A percentile compares a stretch with the other conserved stretches of the same genome.
phyloP scores from a whole-genome alignment of 2,797 vertebrate species.

The Acridotheres tristis region DNA sequence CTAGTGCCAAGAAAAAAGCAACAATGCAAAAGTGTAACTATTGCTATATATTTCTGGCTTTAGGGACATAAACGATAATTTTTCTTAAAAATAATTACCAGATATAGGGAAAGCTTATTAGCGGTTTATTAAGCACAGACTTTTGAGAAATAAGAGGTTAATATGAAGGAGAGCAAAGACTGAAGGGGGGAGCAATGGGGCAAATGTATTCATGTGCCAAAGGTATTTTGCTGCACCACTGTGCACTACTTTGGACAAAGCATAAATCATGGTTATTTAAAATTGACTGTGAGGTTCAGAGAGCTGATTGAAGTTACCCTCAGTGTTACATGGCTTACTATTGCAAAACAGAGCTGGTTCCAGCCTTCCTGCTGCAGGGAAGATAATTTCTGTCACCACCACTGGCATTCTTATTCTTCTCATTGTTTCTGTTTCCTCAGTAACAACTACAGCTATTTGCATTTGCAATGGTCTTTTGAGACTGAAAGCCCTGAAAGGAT shows the following conservation, averaged over 20 bases:
- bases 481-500: not conserved
- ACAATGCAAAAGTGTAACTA: not conserved
- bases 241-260: not conserved
- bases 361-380: not conserved
- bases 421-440: constrained; percentile 20
- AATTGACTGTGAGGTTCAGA: not conserved
- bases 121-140: not conserved
- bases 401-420: not conserved
- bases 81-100: not conserved
- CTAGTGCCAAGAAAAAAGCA: not conserved
- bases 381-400: not conserved
- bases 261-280: not conserved
- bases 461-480: constrained; percentile 22
- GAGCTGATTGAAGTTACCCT: constrained; percentile 35
- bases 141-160: not conserved
- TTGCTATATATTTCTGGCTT: not conserved
- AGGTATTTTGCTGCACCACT: not conserved
- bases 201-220: not conserved
- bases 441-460: constrained; percentile 6
- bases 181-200: not conserved
- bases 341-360: not conserved
- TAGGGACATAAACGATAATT: not conserved
- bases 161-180: not conserved
- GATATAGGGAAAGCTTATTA: not conserved
- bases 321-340: not conserved